phyloP scores from a whole-genome alignment of 2,888 invertebrate genomes.

The Dendrolimus houi region DNA sequence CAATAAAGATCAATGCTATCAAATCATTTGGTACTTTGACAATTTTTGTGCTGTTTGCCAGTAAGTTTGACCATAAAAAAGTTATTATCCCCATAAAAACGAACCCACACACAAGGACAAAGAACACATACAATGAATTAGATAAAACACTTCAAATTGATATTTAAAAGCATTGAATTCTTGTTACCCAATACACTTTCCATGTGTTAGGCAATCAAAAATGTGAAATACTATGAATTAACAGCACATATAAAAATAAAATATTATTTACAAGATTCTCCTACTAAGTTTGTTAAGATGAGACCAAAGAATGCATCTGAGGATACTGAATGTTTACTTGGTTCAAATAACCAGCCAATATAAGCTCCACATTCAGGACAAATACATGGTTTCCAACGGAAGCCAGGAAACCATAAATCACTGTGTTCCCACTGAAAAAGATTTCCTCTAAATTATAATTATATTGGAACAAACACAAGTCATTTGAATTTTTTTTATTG shows the following conservation, averaged over 20 bases:
- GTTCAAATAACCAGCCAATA: slow-evolving; percentile 75
- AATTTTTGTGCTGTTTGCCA: too few relatives aligned
- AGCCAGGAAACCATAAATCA: slow-evolving; percentile 77
- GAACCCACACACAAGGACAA: slow-evolving; percentile 1
- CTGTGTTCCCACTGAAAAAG: slow-evolving; percentile 67
- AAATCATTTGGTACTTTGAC: too few relatives aligned
- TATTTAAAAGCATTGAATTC: too few relatives aligned
- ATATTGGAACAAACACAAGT: not conserved
- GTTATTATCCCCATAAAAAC: not conserved
- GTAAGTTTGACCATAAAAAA: too few relatives aligned
- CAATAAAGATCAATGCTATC: too few relatives aligned
- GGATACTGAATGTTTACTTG: slow-evolving; percentile 24
- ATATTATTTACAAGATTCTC: slow-evolving; percentile 50
- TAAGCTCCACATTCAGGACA: slow-evolving; percentile 75
- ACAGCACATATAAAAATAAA: not conserved
- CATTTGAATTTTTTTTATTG: too few relatives aligned
- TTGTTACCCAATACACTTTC: too few relatives aligned
- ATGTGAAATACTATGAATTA: too few relatives aligned
- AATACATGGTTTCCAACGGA: slow-evolving; percentile 72
- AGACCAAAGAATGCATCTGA: slow-evolving; percentile 37
- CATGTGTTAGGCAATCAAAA: too few relatives aligned
- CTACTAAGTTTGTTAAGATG: slow-evolving; percentile 37
- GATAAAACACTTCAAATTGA: too few relatives aligned
- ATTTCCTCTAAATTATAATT: slow-evolving; percentile 4
- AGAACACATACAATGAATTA: slow-evolving; percentile 1